These are phyloP conservation scores for Podargus strigoides DNA, from an alignment of 2,797 vertebrate genomes.

Conservation along the genomic window DNA sequence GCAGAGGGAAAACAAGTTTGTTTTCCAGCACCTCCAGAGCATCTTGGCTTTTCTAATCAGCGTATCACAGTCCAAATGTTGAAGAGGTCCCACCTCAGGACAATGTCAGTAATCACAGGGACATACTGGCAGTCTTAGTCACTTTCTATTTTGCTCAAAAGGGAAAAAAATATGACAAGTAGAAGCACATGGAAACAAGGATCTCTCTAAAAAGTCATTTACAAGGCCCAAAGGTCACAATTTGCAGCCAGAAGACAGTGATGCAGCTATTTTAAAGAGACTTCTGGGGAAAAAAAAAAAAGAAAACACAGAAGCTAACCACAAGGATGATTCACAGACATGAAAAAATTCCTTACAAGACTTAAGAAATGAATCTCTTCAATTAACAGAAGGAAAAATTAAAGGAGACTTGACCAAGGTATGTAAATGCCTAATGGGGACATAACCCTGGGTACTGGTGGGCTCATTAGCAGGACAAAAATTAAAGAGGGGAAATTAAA, in stretches of 20 bases:
- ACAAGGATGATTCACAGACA: background rate
- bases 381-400: background rate
- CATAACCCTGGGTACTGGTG: background rate
- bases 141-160: background rate
- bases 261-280: background rate
- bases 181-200: background rate
- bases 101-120: background rate
- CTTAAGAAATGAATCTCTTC: background rate
- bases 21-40: background rate
- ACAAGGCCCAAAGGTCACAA: background rate
- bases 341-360: background rate
- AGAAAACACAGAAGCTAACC: background rate
- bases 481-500: background rate
- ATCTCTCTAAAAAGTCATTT: background rate
- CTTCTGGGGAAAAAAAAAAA: background rate
- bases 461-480: background rate
- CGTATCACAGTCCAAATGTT: background rate
- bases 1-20: rapidly evolving
- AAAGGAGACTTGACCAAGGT: background rate
- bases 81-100: background rate
- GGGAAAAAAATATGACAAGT: background rate
- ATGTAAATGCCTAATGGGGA: background rate
- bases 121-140: background rate
- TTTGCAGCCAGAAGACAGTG: background rate
- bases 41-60: background rate